A percentile compares a stretch with the other conserved stretches of the same genome.
phyloP scores from a whole-genome alignment of 2,113 vertebrate species.

The Aepyceros melampus region DNA sequence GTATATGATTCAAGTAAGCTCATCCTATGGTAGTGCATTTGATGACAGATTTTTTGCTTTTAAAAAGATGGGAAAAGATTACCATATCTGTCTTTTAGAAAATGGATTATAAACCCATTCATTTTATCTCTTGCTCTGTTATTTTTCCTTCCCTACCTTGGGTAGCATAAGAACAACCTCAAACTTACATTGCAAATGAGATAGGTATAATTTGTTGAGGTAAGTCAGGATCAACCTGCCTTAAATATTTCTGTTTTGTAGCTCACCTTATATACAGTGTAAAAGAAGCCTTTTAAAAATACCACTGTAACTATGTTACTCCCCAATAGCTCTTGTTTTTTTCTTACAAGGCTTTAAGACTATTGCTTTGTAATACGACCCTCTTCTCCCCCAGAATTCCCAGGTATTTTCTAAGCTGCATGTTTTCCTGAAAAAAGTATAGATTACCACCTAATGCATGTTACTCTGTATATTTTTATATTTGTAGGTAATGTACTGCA shows the following conservation, averaged over 20 bases:
- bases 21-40: neutral
- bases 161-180: neutral
- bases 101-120: neutral
- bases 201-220: neutral
- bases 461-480: conserved; percentile 58
- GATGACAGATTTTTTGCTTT: neutral
- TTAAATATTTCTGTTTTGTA: conserved; percentile 10
- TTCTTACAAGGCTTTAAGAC: neutral
- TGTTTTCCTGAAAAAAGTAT: neutral
- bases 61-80: neutral
- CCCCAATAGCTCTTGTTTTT: neutral
- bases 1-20: neutral
- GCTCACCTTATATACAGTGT: neutral
- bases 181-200: neutral
- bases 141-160: neutral
- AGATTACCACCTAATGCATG: conserved; percentile 59
- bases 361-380: neutral
- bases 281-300: neutral
- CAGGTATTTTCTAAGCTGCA: neutral
- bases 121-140: neutral
- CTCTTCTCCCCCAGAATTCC: neutral
- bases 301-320: neutral
- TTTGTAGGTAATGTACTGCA: conserved; percentile 33
- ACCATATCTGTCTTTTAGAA: neutral
- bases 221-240: neutral